A percentile compares a stretch with the other conserved stretches of the same genome.
Conservation (phyloP, 2,888 invertebrate species). For the Mayetiola destructor region DNA sequence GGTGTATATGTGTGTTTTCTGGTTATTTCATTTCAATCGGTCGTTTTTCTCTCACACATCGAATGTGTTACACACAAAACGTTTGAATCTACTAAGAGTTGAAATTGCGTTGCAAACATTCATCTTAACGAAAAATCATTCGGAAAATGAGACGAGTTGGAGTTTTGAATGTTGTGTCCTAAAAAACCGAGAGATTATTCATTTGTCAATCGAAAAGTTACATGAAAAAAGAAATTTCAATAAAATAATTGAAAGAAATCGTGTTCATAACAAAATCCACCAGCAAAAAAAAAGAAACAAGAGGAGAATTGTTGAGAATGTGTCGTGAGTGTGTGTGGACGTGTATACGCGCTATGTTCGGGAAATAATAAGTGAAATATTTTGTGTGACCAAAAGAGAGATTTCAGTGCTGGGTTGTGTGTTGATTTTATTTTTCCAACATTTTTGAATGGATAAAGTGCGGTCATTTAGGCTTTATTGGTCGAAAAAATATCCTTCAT, state of each 20-base stretch:
- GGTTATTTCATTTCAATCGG: too few relatives aligned
- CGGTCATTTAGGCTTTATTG: neutral
- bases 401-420: too few relatives aligned
- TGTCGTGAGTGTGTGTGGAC: neutral
- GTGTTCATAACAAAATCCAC: neutral
- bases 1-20: neutral
- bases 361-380: too few relatives aligned
- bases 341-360: neutral
- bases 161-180: too few relatives aligned
- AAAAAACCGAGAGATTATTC: too few relatives aligned
- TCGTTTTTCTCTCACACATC: neutral
- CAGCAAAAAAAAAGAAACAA: neutral
- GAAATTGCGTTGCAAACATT: constrained; percentile 12
- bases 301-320: neutral
- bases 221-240: neutral
- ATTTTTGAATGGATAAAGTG: neutral
- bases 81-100: constrained; percentile 3
- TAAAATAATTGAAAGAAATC: neutral
- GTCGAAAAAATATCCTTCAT: neutral
- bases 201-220: neutral
- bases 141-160: neutral
- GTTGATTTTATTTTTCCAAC: neutral
- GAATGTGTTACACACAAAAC: constrained; percentile 7
- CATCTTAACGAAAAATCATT: neutral
- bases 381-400: too few relatives aligned